A percentile compares a stretch with the other conserved stretches of the same genome.
These are phyloP conservation scores for Denticeps clupeoides DNA, from an alignment of 2,797 vertebrate species.

Conservation along the genomic window DNA sequence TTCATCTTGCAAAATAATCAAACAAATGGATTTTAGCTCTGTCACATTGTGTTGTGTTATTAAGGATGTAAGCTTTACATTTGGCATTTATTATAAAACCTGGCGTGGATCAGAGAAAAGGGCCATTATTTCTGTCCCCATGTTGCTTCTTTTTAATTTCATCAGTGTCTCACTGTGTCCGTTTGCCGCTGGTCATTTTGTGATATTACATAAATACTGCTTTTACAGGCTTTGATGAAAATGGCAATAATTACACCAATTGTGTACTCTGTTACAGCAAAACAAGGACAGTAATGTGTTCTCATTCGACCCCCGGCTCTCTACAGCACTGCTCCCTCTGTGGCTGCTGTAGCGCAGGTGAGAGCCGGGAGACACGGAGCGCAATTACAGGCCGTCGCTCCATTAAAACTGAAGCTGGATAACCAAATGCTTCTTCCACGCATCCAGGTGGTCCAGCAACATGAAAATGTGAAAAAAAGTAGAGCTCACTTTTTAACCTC, in stretches of 20 bases:
- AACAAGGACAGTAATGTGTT: constrained; percentile 26
- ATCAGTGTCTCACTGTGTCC: constrained; percentile 5
- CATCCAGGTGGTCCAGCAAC: no score
- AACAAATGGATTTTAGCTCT: no score
- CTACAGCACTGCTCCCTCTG: constrained; percentile 3
- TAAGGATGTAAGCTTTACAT: no score
- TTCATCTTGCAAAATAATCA: no score
- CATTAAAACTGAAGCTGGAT: no score
- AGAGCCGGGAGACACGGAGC: constrained; percentile 23
- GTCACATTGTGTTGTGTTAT: no score
- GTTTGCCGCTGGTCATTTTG: constrained; percentile 15
- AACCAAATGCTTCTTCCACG: no score
- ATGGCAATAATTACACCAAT: constrained; percentile 32
- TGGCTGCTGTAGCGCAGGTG: neutral
- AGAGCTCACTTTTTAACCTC: no score
- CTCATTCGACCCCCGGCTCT: constrained; percentile 14
- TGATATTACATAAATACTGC: constrained; percentile 17
- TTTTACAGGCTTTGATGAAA: constrained; percentile 26
- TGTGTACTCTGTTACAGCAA: constrained; percentile 18
- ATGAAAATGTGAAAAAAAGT: no score
- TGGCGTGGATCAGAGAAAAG: constrained; percentile 12
- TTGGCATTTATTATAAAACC: no score
- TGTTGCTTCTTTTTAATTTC: constrained; percentile 12
- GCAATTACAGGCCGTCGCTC: constrained; percentile 12
- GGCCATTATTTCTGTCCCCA: no score